Percentiles rank a stretch among this genome's conserved stretches.
Conservation (phyloP, 2,888 invertebrate species). For the Ypsolopha scabrella region DNA sequence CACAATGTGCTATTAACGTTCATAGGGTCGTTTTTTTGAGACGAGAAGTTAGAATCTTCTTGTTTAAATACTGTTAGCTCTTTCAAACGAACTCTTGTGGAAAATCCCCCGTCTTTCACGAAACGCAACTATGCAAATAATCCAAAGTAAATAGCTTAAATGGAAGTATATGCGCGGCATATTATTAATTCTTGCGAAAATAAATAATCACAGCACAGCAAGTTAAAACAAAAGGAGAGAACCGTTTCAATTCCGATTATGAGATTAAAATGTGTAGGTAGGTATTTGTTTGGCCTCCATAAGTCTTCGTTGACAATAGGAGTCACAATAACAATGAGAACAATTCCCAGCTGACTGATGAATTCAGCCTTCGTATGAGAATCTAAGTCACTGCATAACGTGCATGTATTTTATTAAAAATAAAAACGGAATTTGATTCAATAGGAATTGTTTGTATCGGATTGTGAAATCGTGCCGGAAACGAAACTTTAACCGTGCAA, state of each 20-base stretch:
- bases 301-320: conserved; percentile 39
- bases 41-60: no score
- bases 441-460: not conserved
- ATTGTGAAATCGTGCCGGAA: conserved; percentile 21
- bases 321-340: conserved; percentile 41
- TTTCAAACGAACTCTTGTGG: no score
- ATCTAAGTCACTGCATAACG: not conserved
- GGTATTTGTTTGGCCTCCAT: conserved; percentile 47
- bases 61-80: no score
- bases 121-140: no score
- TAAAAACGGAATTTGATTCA: no score
- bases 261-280: conserved; percentile 29
- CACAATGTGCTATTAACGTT: not conserved
- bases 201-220: conserved; percentile 8
- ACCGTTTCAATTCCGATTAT: conserved; percentile 39
- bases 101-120: no score
- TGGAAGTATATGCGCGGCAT: no score
- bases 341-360: conserved; percentile 28
- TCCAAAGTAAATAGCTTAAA: no score
- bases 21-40: not conserved
- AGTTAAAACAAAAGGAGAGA: conserved; percentile 25
- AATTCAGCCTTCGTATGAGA: not conserved
- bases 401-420: no score
- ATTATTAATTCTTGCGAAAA: no score
- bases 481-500: conserved; percentile 36